Conservation (phyloP, 2,888 invertebrate genomes). For the Andrena fulva region DNA sequence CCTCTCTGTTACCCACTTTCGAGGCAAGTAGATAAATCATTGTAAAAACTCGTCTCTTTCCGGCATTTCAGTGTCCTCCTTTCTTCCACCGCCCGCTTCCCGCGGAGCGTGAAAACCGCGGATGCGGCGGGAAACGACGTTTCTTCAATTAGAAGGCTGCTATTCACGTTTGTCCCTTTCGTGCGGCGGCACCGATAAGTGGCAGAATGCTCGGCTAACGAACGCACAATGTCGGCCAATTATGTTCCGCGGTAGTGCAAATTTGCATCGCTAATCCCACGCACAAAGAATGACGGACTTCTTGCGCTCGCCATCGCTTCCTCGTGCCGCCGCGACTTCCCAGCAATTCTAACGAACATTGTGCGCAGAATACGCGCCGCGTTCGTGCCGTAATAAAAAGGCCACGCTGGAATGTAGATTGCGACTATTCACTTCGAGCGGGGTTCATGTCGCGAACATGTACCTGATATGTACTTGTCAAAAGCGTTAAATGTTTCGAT, state of each 20-base stretch:
- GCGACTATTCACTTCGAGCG: slow-evolving; percentile 1
- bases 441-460: slow-evolving; percentile 7
- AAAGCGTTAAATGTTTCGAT: background rate
- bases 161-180: slow-evolving; percentile 49
- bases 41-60: slow-evolving; percentile 18
- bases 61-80: slow-evolving; percentile 25
- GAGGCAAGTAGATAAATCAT: background rate
- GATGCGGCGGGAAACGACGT: slow-evolving; percentile 43
- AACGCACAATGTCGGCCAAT: slow-evolving; percentile 77
- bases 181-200: slow-evolving; percentile 53
- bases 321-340: slow-evolving; percentile 36
- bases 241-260: slow-evolving; percentile 72
- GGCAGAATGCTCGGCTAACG: slow-evolving; percentile 74
- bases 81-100: slow-evolving; percentile 25
- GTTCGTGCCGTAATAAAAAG: slow-evolving; percentile 9
- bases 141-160: slow-evolving; percentile 51
- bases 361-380: slow-evolving; percentile 28
- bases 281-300: slow-evolving; percentile 69
- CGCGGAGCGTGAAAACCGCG: slow-evolving; percentile 60
- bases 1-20: background rate
- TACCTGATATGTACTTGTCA: background rate
- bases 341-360: slow-evolving; percentile 64
- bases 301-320: slow-evolving; percentile 42
- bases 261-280: slow-evolving; percentile 76
- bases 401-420: slow-evolving; percentile 14